Conservation (phyloP, 2,888 invertebrate species). For the Tachina grossa region DNA sequence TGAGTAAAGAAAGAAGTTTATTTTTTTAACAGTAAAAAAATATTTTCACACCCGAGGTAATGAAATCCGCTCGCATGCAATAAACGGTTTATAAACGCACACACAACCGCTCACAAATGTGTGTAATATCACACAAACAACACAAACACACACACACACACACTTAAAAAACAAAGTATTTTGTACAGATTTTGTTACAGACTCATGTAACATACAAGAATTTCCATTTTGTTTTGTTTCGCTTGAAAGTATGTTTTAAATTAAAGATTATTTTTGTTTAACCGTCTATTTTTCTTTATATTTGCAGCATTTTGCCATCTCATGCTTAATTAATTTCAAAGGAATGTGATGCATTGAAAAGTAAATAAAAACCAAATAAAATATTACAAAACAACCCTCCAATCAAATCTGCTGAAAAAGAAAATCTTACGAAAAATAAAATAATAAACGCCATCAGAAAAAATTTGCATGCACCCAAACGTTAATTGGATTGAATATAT, state of each 20-base stretch:
- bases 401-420: conserved; percentile 47
- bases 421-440: conserved; percentile 17
- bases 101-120: background rate
- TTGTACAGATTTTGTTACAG: background rate
- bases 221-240: background rate
- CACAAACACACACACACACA: background rate
- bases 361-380: background rate
- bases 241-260: conserved; percentile 41
- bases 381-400: conserved; percentile 32
- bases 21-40: background rate
- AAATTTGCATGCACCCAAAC: conserved; percentile 18
- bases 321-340: conserved; percentile 67
- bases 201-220: background rate
- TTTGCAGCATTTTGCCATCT: conserved; percentile 59
- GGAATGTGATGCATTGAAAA: conserved; percentile 41
- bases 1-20: background rate
- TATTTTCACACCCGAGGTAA: conserved; percentile 18
- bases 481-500: conserved; percentile 14
- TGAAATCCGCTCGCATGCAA: conserved; percentile 10
- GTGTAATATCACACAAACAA: background rate
- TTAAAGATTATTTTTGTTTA: conserved; percentile 16
- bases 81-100: background rate
- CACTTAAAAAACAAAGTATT: no score
- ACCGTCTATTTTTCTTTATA: conserved; percentile 32
- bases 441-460: conserved; percentile 39